A percentile compares a stretch with the other conserved stretches of the same genome.
Evolutionary conservation across 2,888 invertebrate genomes (phyloP).

Genomic region (Euzophera pinguis): DNA sequence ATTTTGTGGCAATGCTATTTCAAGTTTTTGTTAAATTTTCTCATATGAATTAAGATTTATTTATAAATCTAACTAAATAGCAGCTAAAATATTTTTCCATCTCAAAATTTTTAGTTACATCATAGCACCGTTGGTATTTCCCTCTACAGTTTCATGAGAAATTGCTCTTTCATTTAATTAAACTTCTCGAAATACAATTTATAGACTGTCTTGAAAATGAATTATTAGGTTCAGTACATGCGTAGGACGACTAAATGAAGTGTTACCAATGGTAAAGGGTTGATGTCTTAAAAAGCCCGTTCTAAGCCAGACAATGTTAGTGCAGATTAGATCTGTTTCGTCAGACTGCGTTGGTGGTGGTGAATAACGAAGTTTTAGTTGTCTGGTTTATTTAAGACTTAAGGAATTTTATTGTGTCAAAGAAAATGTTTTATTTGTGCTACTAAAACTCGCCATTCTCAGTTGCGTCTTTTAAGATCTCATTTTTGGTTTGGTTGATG

Average conservation of each 20-base stretch:
- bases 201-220: slow-evolving; percentile 1
- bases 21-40: too few species aligned
- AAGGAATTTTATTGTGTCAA: too few species aligned
- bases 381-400: too few species aligned
- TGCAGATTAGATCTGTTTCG: neutral
- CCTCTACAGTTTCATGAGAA: neutral
- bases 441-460: too few species aligned
- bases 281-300: neutral
- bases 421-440: too few species aligned
- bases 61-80: too few species aligned
- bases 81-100: too few species aligned
- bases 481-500: too few species aligned
- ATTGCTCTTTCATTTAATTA: slow-evolving; percentile 4
- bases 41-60: too few species aligned
- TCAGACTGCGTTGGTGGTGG: neutral
- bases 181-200: slow-evolving; percentile 2
- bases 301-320: neutral
- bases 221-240: neutral
- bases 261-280: neutral
- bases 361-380: neutral
- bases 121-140: too few species aligned
- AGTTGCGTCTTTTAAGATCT: too few species aligned
- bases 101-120: neutral
- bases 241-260: slow-evolving; percentile 4
- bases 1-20: too few species aligned